Base-by-base conservation (phyloP, 1,140 invertebrate genomes). In the Leptinotarsa undecemlineata region DNA sequence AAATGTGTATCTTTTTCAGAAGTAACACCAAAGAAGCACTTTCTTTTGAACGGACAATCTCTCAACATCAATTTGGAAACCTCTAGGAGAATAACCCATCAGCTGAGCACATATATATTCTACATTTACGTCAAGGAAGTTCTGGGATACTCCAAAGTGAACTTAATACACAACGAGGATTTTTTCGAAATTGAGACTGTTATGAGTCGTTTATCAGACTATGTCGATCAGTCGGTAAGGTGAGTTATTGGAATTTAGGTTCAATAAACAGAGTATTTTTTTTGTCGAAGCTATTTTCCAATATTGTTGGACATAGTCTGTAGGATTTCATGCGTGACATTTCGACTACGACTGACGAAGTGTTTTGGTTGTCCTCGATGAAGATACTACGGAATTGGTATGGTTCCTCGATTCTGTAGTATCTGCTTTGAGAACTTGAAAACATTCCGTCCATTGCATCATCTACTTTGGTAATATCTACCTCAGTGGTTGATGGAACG, bases 101-200 rank as follows among this genome's bases (percentile, higher is more conserved):
- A 90, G 72, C 81, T 93, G 26, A 86, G 86, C 21, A 89, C 91
- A 1, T 83, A 88, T 67, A 87, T 93, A n/a, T 88, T 91, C 77
- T 88, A 87, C 74, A 91, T 92, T 57, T 89, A 92, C 73, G 80
- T 92, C 3, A 84, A 86, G 63, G 91, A 93, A 78, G 86, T 91
- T 2, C 80, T 93, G 3, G 90, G 91, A 3, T 93, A 93, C 80
- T 77, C 86, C 2, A 84, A 87, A 33, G 87, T 93, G 0, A 80
- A 81, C 20, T 81, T 92, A 2, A 76, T 87, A 1, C 77, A 86
- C 13, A 76, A 82, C 15, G 83, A 87, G 20, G 86, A 89, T 70
- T 77, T 86, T 73, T 87, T 88, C 73, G 83, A 88, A 20, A 80
- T 85, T 11, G 72, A 73, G 57, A 48, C 68, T 6, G 75, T 79